phyloP scores from a whole-genome alignment of 2,113 vertebrate species.

The Trogon melanurus region DNA sequence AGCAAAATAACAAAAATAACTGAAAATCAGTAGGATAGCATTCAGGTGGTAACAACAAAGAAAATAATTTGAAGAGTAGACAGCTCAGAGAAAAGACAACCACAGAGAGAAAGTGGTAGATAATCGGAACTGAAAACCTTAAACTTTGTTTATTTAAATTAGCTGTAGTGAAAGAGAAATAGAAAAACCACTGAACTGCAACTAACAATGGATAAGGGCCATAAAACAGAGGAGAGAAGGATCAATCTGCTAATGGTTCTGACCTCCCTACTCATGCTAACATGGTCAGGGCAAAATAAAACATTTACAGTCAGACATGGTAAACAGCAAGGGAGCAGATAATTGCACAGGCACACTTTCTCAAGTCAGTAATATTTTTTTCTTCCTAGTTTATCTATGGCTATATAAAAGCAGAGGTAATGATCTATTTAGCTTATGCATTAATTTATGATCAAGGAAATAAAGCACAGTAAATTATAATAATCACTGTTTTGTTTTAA shows the following conservation, averaged over 20 bases:
- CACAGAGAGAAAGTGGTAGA: background rate
- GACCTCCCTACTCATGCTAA: conserved; percentile 34
- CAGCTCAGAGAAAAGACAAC: background rate
- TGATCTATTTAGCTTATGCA: conserved; percentile 3
- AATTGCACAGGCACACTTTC: conserved; percentile 27
- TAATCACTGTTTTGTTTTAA: background rate
- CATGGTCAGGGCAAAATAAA: conserved; percentile 24
- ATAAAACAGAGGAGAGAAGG: background rate
- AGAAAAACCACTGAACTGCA: conserved; percentile 1
- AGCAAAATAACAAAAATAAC: background rate
- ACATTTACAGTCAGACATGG: conserved; percentile 32
- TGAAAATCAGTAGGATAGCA: background rate
- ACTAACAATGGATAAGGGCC: conserved; percentile 9
- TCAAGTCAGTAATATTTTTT: background rate
- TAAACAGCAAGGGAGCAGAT: conserved; percentile 13
- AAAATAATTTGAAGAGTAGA: background rate
- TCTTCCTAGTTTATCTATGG: background rate
- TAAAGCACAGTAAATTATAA: conserved; percentile 17
- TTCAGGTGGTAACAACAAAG: background rate
- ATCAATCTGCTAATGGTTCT: conserved; percentile 55
- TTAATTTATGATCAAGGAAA: background rate
- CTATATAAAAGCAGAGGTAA: conserved; percentile 27
- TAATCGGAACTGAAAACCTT: background rate
- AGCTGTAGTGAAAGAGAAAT: conserved; percentile 18
- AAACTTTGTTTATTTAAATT: conserved; percentile 48